These are phyloP conservation scores for Protophormia terraenovae DNA, from an alignment of 2,888 invertebrate genomes.

Conservation along the genomic window DNA sequence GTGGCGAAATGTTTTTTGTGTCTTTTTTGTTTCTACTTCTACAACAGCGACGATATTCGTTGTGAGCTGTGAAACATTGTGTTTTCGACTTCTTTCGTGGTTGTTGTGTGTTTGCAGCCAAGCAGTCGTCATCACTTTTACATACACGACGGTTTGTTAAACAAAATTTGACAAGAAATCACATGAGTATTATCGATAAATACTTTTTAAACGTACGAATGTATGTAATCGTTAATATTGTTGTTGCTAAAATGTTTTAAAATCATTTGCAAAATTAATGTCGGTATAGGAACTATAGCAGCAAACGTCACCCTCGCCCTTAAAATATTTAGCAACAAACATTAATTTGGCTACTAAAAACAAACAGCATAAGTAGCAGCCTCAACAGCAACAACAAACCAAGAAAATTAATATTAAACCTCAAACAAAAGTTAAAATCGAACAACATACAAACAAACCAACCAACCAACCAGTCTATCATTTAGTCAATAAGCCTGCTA, in stretches of 20 bases:
- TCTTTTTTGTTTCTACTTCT: conserved; percentile 18
- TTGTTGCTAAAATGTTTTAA: background rate
- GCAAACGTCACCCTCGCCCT: background rate
- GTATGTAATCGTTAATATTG: background rate
- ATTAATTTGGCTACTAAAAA: background rate
- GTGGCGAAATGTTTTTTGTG: conserved; percentile 60
- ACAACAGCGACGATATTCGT: conserved; percentile 24
- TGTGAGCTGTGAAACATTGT: conserved; percentile 9
- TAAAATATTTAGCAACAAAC: conserved; percentile 65
- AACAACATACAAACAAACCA: conserved; percentile 34
- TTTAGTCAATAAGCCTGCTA: conserved; percentile 40
- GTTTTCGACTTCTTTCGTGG: conserved; percentile 35
- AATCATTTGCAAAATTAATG: background rate
- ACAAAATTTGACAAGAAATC: conserved; percentile 5
- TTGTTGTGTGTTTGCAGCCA: conserved; percentile 65
- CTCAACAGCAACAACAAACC: conserved; percentile 10
- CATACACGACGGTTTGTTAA: conserved; percentile 35
- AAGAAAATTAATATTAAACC: conserved; percentile 29
- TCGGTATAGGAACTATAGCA: background rate
- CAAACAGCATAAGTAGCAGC: background rate
- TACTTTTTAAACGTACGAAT: background rate
- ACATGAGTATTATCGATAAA: background rate
- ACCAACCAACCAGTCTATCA: conserved; percentile 17
- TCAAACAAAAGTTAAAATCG: conserved; percentile 52
- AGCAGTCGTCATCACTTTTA: conserved; percentile 63